These are phyloP conservation scores for Macropus fuliginosus DNA, from an alignment of 2,797 vertebrate genomes.

Conservation along the genomic window DNA sequence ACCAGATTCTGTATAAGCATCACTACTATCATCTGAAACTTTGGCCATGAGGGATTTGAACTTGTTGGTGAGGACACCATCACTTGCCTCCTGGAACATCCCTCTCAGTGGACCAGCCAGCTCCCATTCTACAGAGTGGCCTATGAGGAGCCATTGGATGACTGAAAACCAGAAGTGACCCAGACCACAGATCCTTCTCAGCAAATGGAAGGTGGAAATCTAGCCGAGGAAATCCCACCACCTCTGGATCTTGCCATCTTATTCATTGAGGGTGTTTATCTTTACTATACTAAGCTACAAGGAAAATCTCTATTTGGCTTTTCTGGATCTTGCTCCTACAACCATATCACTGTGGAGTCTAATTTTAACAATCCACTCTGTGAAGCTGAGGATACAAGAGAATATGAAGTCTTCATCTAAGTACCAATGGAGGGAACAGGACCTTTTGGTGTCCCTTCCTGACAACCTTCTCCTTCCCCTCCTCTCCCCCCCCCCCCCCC, in stretches of 20 bases:
- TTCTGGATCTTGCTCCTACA: constrained; percentile 95
- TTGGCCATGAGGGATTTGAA: constrained; percentile 95
- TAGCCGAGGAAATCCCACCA: constrained; percentile 93
- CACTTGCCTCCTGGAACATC: constrained; percentile 93
- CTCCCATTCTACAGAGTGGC: constrained; percentile 96
- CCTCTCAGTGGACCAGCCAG: constrained; percentile 94
- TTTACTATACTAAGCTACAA: constrained; percentile 96
- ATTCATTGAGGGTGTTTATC: constrained; percentile 94
- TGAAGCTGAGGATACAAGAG: constrained; percentile 95
- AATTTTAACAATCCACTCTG: constrained; percentile 97
- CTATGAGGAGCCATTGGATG: constrained; percentile 93
- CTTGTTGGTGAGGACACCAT: constrained; percentile 95
- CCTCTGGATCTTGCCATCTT: constrained; percentile 94
- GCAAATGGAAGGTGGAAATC: constrained; percentile 94
- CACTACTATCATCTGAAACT: constrained; percentile 95
- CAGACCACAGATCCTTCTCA: constrained; percentile 92
- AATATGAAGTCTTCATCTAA: constrained; percentile 96
- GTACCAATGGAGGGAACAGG: constrained; percentile 64
- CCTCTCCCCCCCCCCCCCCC: not conserved
- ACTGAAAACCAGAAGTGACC: constrained; percentile 94
- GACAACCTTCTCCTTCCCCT: not conserved
- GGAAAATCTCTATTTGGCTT: constrained; percentile 95
- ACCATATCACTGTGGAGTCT: constrained; percentile 94
- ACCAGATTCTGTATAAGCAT: constrained; percentile 95
- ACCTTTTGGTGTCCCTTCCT: constrained; percentile 52